Percentiles rank a stretch among this genome's conserved stretches.
These are phyloP conservation scores for Urophycis tenuis DNA, from an alignment of 2,797 vertebrate genomes.

Conservation along the genomic window DNA sequence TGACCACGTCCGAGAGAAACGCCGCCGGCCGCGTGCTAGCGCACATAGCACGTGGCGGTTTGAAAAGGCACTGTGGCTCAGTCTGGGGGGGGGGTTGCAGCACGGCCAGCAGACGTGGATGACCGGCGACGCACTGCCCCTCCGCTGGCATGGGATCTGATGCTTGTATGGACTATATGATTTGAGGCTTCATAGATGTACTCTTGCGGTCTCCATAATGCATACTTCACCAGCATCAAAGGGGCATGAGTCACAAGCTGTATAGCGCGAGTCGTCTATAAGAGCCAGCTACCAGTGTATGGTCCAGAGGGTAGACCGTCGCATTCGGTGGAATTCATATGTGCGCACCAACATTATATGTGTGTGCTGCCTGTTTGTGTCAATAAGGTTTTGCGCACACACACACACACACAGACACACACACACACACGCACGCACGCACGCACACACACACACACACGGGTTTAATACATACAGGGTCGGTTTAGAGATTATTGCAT, in stretches of 20 bases:
- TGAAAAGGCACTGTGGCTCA: no score
- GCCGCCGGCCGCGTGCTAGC: background rate
- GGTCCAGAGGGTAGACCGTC: background rate
- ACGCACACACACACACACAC: conserved; percentile 9
- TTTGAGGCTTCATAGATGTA: background rate
- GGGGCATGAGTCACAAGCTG: background rate
- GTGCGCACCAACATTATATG: no score
- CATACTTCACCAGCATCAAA: background rate
- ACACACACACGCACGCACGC: conserved; percentile 1
- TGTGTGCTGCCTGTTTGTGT: no score
- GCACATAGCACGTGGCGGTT: background rate
- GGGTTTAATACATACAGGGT: conserved; percentile 23
- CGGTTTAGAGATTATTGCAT: conserved; percentile 41
- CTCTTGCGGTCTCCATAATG: background rate
- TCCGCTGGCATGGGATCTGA: background rate
- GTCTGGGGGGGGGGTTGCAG: no score
- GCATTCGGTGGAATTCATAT: background rate
- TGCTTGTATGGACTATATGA: background rate
- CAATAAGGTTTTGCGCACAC: background rate
- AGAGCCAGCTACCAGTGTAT: background rate
- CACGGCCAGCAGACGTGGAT: no score
- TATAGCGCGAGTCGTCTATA: background rate
- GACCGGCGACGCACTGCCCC: no score
- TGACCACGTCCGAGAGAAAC: background rate
- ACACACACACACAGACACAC: conserved; percentile 6